Evolutionary conservation across 2,797 vertebrate genomes (phyloP), one percentile per base, ranked within the genome.

Genomic region (Pseudomugil gertrudae): DNA sequence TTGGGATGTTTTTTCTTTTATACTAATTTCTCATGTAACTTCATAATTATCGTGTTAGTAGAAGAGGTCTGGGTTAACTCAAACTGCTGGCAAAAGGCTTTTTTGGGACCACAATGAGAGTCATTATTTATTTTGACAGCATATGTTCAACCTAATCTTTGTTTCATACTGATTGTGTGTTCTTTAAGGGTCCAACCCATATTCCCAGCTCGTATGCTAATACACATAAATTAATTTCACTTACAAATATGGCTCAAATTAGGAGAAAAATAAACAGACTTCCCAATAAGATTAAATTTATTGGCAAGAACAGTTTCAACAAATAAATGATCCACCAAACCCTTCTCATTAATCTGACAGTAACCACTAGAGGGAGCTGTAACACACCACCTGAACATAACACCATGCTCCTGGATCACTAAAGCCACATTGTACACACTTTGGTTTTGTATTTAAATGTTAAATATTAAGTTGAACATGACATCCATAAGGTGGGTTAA

Each of bases 321-420:
- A 43, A 43, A 43, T 43, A n/a, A 43, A 9, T 7, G n/a, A 43
- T 43, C 19, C 40, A n/a, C 19, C 40, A 43, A n/a, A 43, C 19
- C 9, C 17, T n/a, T 43, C 15, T 9, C 8, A 7, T 43, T 5
- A 5, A 21, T 9, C 43, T 45, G 43, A 21, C 43, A 45, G n/a
- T 43, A 17, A n/a, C 56, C 65, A 52, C 47, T 40, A 58, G 47
- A 45, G n/a, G 55, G 55, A 51, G 8, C n/a, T 33, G 24, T 17
- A 30, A 52, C 43, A 56, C 53, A 66, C 38, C 19, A 33, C 32
- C 5, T 21, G 17, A 54, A 30, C 35, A n/a, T n/a, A 36, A 14
- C 35, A 38, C 26, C 47, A 38, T 1, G 9, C 40, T 43, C 17
- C 40, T 19, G 6, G 19, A 17, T 9, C 5, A 40, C 5, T 6